Percentiles rank a stretch among this genome's conserved stretches.
Evolutionary conservation across 2,113 vertebrate genomes (phyloP).

Genomic region (Camelus dromedarius): DNA sequence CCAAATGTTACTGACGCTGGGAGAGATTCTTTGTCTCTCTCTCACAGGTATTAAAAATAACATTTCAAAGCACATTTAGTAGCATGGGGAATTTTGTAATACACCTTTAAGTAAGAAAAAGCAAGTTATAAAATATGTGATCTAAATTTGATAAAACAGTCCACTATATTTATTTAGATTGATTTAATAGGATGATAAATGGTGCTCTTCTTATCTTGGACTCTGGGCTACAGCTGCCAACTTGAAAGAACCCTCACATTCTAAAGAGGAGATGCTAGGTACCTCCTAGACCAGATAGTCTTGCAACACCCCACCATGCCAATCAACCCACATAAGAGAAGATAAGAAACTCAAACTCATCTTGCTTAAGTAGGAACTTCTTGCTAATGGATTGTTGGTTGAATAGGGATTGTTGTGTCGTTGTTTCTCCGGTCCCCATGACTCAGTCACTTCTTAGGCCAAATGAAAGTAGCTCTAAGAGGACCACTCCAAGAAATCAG

Average conservation of each 20-base stretch:
- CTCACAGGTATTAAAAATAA: slow-evolving; percentile 12
- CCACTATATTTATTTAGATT: background rate
- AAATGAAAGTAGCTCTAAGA: background rate
- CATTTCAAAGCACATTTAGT: background rate
- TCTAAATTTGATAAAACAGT: background rate
- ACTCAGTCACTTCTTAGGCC: background rate
- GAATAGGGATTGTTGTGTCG: background rate
- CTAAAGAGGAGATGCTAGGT: background rate
- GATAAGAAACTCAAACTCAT: background rate
- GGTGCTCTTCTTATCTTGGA: background rate
- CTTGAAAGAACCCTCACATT: background rate
- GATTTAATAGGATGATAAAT: background rate
- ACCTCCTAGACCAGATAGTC: background rate
- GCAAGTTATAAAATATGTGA: background rate
- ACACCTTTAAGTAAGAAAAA: background rate
- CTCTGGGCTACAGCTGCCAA: background rate
- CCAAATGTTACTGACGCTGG: background rate
- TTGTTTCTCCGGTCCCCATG: background rate
- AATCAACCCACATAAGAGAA: background rate
- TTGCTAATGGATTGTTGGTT: background rate
- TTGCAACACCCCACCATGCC: background rate
- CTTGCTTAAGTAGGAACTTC: background rate
- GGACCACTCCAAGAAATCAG: background rate
- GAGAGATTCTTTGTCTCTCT: background rate
- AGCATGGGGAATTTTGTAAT: background rate